A percentile compares a stretch with the other conserved stretches of the same genome.
Evolutionary conservation across 2,888 invertebrate genomes (phyloP).

Genomic region (Blera fallax): DNA sequence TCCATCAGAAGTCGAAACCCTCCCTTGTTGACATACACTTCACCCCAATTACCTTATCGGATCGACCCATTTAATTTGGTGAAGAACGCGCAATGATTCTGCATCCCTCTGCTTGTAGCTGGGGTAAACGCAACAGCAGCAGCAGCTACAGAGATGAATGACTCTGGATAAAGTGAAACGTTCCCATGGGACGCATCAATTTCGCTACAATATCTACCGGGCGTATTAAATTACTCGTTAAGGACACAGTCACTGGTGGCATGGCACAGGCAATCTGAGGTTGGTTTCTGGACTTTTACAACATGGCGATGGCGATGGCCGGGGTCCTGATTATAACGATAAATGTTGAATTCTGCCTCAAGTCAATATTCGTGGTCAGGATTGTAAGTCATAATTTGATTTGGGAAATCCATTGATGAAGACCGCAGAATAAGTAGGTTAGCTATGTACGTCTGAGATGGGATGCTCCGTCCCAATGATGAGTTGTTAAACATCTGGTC

Average conservation of each 20-base stretch:
- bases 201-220: constrained; percentile 66
- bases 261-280: constrained; percentile 58
- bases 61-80: constrained; percentile 79
- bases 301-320: constrained; percentile 23
- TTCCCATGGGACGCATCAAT: constrained; percentile 71
- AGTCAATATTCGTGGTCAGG: constrained; percentile 57
- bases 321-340: constrained; percentile 57
- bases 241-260: constrained; percentile 68
- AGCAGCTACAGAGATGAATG: constrained; percentile 40
- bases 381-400: constrained; percentile 60
- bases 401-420: constrained; percentile 33
- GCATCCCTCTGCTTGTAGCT: constrained; percentile 21
- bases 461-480: neutral
- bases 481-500: constrained; percentile 55
- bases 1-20: constrained; percentile 60
- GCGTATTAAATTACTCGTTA: constrained; percentile 80
- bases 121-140: constrained; percentile 1
- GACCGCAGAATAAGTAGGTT: constrained; percentile 67
- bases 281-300: constrained; percentile 41
- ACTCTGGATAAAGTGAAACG: constrained; percentile 42
- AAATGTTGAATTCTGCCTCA: constrained; percentile 44
- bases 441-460: constrained; percentile 2
- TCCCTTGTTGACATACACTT: constrained; percentile 76
- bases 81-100: constrained; percentile 41
- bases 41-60: constrained; percentile 81